Percentiles rank a stretch among this genome's conserved stretches.
Conservation (phyloP, 2,113 vertebrate genomes). For the Gadus chalcogrammus region DNA sequence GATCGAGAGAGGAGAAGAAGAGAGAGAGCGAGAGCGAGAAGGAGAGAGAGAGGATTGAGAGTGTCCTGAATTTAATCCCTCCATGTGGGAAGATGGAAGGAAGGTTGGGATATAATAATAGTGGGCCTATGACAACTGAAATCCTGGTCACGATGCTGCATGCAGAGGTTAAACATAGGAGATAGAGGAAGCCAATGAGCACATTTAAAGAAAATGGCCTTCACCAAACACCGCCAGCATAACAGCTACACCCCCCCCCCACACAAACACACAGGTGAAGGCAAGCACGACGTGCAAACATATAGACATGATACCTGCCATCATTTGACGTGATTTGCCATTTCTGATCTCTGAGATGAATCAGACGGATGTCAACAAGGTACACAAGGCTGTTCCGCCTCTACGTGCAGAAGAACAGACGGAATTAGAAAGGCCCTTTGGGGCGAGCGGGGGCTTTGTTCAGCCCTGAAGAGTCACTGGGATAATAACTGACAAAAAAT, state of each 20-base stretch:
- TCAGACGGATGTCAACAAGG: too few species aligned
- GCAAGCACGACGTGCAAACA: neutral
- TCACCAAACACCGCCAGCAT: neutral
- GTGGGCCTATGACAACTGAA: slow-evolving; percentile 55
- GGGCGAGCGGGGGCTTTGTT: too few species aligned
- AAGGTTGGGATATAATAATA: slow-evolving; percentile 33
- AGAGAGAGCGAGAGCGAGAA: slow-evolving; percentile 1
- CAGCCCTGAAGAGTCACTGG: too few species aligned
- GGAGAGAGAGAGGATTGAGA: slow-evolving; percentile 32
- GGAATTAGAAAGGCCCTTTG: too few species aligned
- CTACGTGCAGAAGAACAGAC: too few species aligned
- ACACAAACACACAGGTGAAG: slow-evolving; percentile 11
- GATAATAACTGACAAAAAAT: slow-evolving; percentile 7
- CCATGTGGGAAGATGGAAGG: slow-evolving; percentile 52
- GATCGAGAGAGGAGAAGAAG: slow-evolving; percentile 45
- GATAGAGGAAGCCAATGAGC: slow-evolving; percentile 47
- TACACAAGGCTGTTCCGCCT: too few species aligned
- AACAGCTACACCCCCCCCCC: slow-evolving; percentile 5
- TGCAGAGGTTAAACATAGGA: slow-evolving; percentile 75
- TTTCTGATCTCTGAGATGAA: too few species aligned
- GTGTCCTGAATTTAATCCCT: slow-evolving; percentile 68
- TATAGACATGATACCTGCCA: neutral
- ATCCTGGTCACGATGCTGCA: slow-evolving; percentile 72
- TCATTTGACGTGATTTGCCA: too few species aligned
- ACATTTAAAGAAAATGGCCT: slow-evolving; percentile 49